phyloP scores from a whole-genome alignment of 2,888 invertebrate genomes.

The Cabera pusaria region DNA sequence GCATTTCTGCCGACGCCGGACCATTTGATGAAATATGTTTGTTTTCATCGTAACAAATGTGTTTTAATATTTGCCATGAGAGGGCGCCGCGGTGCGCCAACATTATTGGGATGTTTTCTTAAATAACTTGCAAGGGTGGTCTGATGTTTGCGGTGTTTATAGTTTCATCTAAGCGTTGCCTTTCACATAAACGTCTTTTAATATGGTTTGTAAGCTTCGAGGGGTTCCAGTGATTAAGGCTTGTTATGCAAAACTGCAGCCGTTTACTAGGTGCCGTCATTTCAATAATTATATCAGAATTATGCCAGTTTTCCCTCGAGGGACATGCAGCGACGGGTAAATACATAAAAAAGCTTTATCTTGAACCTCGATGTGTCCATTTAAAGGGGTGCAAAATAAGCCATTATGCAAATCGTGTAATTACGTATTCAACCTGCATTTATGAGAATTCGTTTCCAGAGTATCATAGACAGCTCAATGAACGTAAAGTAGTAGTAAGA shows the following conservation, averaged over 20 bases:
- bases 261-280: constrained; percentile 46
- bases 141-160: constrained; percentile 47
- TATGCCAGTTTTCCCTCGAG: constrained; percentile 34
- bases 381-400: constrained; percentile 50
- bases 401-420: constrained; percentile 17
- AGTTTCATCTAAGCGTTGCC: constrained; percentile 30
- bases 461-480: too few relatives aligned
- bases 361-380: constrained; percentile 47
- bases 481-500: constrained; percentile 28
- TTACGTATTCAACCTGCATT: constrained; percentile 19
- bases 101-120: constrained; percentile 62
- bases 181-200: constrained; percentile 22
- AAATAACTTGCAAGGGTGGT: constrained; percentile 73
- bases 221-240: constrained; percentile 45
- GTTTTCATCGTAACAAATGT: constrained; percentile 72
- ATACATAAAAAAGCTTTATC: constrained; percentile 45
- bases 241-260: constrained; percentile 62
- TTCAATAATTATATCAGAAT: constrained; percentile 38
- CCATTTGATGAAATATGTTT: constrained; percentile 76
- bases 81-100: constrained; percentile 49
- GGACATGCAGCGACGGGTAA: constrained; percentile 34
- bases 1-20: constrained; percentile 72
- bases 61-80: constrained; percentile 54
- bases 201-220: constrained; percentile 27
- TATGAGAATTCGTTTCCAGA: constrained; percentile 16